Percentiles rank a stretch among this genome's conserved stretches.
These are phyloP conservation scores for Thereva unica DNA, from an alignment of 2,888 invertebrate species.

Conservation along the genomic window DNA sequence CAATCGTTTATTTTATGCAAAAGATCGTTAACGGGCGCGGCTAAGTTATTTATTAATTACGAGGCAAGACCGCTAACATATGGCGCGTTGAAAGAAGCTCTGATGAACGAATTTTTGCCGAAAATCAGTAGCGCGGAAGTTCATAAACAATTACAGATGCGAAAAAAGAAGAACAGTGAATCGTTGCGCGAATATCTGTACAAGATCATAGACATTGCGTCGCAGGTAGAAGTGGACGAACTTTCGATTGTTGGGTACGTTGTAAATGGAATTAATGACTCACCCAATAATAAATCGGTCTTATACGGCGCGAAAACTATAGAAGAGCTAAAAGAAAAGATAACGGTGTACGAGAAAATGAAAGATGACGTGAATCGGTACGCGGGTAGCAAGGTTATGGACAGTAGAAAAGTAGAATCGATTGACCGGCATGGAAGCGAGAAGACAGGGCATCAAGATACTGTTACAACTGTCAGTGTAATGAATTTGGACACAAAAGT, in stretches of 20 bases:
- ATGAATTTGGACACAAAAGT: too few relatives aligned
- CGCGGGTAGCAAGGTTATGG: too few relatives aligned
- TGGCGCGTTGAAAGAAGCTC: conserved; percentile 18
- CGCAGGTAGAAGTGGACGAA: conserved; percentile 33
- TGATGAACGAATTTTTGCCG: conserved; percentile 17
- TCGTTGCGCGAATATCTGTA: conserved; percentile 37
- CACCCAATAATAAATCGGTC: conserved; percentile 27
- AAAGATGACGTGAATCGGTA: too few relatives aligned
- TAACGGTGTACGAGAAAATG: too few relatives aligned
- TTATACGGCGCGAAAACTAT: conserved; percentile 29
- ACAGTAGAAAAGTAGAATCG: too few relatives aligned
- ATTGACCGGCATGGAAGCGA: too few relatives aligned
- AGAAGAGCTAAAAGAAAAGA: conserved; percentile 29
- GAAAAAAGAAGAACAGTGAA: conserved; percentile 28
- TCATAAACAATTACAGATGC: conserved; percentile 24
- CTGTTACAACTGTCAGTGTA: too few relatives aligned
- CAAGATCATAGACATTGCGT: conserved; percentile 35
- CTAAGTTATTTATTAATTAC: conserved; percentile 28
- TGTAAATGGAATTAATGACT: conserved; percentile 35
- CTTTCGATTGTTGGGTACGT: conserved; percentile 36
- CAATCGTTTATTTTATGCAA: conserved; percentile 34
- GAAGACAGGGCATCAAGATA: too few relatives aligned
- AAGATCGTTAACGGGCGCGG: conserved; percentile 20
- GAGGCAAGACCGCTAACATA: conserved; percentile 34
- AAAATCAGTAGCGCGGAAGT: conserved; percentile 28